Percentiles rank a stretch among this genome's conserved stretches.
These are phyloP conservation scores for Drosophila sordidula DNA, from an alignment of 2,888 invertebrate species.

Conservation along the genomic window DNA sequence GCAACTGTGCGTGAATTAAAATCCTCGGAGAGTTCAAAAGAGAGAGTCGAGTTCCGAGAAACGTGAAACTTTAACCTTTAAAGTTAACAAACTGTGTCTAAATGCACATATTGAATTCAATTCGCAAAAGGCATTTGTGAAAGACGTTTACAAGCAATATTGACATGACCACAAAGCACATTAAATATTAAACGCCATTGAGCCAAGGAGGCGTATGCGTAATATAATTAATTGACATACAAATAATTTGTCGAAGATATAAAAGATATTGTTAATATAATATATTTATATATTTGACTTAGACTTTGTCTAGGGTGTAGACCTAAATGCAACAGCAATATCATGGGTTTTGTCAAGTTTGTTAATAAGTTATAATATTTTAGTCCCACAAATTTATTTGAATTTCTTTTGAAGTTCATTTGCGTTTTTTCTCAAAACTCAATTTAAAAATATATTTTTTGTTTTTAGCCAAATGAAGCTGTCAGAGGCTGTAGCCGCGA, in stretches of 20 bases:
- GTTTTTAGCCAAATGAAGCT: neutral
- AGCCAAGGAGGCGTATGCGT: slow-evolving; percentile 23
- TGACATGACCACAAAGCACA: slow-evolving; percentile 7
- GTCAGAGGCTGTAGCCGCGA: neutral
- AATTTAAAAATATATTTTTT: neutral
- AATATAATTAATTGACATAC: slow-evolving; percentile 37
- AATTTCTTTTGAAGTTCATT: neutral
- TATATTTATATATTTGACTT: neutral
- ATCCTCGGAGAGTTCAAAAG: slow-evolving; percentile 5
- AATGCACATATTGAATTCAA: slow-evolving; percentile 1
- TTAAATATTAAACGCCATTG: slow-evolving; percentile 23
- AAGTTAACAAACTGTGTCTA: neutral
- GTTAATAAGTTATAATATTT: neutral
- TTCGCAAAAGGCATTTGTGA: slow-evolving; percentile 6
- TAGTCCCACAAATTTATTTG: too few relatives aligned
- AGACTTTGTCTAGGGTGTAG: slow-evolving; percentile 15
- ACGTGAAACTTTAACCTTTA: neutral
- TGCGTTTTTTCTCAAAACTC: neutral
- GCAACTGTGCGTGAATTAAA: slow-evolving; percentile 12
- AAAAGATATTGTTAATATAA: neutral
- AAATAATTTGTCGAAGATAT: slow-evolving; percentile 16
- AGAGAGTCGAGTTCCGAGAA: neutral
- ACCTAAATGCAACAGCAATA: neutral
- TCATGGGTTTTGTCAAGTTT: neutral
- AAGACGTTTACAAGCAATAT: slow-evolving; percentile 12